Conservation (phyloP, 2,888 invertebrate species). For the Eueremaeus valkanovi region DNA sequence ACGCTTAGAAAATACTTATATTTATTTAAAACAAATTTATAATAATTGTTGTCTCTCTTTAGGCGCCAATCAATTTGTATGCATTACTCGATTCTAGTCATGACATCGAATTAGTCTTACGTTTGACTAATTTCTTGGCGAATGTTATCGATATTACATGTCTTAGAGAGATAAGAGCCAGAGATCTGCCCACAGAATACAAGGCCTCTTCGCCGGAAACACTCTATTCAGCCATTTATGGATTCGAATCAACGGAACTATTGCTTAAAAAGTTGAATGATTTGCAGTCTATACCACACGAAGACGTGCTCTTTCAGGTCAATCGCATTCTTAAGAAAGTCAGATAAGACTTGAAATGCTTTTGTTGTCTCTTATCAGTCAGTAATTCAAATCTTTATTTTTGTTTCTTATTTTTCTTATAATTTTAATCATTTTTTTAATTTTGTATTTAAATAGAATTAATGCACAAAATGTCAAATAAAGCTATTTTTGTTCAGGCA, state of each 20-base stretch:
- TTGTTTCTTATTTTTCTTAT: too few relatives aligned
- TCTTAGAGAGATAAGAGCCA: slow-evolving; percentile 53
- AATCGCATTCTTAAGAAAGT: slow-evolving; percentile 38
- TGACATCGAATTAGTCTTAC: slow-evolving; percentile 55
- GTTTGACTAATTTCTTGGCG: slow-evolving; percentile 57
- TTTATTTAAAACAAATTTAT: too few relatives aligned
- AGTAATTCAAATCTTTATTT: too few relatives aligned
- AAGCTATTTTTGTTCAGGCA: too few relatives aligned
- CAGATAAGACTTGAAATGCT: too few relatives aligned
- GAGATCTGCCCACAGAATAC: slow-evolving; percentile 56
- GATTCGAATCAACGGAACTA: slow-evolving; percentile 42
- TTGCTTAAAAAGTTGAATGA: slow-evolving; percentile 38
- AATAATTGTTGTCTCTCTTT: background rate
- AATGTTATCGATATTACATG: slow-evolving; percentile 56
- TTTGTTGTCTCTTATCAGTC: too few relatives aligned
- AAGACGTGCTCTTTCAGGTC: slow-evolving; percentile 44
- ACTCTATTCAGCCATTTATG: slow-evolving; percentile 53
- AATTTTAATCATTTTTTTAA: too few relatives aligned
- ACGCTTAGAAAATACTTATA: too few relatives aligned
- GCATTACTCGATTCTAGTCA: slow-evolving; percentile 54
- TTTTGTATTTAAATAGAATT: too few relatives aligned
- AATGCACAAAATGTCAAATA: too few relatives aligned
- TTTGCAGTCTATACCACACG: slow-evolving; percentile 39
- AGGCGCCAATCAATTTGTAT: slow-evolving; percentile 54
- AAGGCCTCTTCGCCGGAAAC: slow-evolving; percentile 59